Conservation (phyloP, 2,888 invertebrate genomes). For the Cryptocheilus praepositus region DNA sequence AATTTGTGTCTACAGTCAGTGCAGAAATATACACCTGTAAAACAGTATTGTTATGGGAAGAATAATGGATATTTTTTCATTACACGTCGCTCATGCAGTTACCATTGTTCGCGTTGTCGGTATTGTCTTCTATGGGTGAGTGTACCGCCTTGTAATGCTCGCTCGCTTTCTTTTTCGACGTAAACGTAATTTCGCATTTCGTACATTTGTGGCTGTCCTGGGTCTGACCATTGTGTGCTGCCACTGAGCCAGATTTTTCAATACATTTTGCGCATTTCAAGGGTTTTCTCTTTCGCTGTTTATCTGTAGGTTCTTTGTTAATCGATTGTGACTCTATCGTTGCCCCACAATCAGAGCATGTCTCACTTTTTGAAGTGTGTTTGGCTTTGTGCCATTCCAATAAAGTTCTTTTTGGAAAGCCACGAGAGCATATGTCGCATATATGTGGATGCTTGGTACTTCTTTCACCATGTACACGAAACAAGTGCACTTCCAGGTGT, state of each 20-base stretch:
- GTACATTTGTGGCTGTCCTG: constrained; percentile 70
- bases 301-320: too few species aligned
- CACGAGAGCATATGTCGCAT: constrained; percentile 57
- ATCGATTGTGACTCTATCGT: too few species aligned
- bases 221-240: constrained; percentile 58
- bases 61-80: constrained; percentile 7
- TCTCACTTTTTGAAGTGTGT: constrained; percentile 64
- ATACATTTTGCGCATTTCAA: too few species aligned
- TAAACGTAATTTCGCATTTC: constrained; percentile 66
- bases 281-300: too few species aligned
- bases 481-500: constrained; percentile 66
- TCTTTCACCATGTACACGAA: constrained; percentile 63
- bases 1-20: constrained; percentile 60
- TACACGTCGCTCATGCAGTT: constrained; percentile 12
- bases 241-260: too few species aligned
- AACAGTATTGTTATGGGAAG: constrained; percentile 17
- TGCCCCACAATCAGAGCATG: too few species aligned
- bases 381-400: constrained; percentile 66
- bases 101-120: constrained; percentile 27
- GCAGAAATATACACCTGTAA: constrained; percentile 56
- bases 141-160: constrained; percentile 57
- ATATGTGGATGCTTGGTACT: constrained; percentile 54
- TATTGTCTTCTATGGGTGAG: constrained; percentile 40
- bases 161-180: constrained; percentile 62
- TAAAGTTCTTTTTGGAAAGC: constrained; percentile 58